These are phyloP conservation scores for Heliconius ethilla DNA, from an alignment of 2,888 invertebrate genomes.

Conservation along the genomic window DNA sequence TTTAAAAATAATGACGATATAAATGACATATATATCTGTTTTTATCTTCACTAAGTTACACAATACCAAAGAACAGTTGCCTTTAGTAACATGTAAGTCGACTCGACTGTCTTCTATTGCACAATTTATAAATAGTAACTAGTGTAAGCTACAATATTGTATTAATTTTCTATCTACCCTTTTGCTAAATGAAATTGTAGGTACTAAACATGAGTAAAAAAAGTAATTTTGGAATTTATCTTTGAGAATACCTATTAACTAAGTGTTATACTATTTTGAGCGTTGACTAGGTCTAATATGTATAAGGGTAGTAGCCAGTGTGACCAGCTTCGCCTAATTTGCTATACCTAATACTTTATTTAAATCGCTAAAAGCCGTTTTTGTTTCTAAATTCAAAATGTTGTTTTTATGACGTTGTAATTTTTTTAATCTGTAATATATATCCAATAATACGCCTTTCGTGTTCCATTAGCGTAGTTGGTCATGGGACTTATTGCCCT, in stretches of 20 bases:
- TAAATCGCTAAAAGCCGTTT: neutral
- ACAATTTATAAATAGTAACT: conserved; percentile 35
- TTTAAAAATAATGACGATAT: neutral
- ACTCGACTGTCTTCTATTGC: conserved; percentile 39
- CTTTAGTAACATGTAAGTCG: conserved; percentile 29
- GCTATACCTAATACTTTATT: neutral
- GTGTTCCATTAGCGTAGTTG: conserved; percentile 6
- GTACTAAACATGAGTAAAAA: conserved; percentile 36
- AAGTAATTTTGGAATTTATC: conserved; percentile 45
- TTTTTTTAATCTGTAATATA: neutral
- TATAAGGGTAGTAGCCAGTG: conserved; percentile 39
- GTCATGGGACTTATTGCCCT: conserved; percentile 12
- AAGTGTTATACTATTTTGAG: conserved; percentile 59
- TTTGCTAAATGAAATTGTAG: conserved; percentile 35
- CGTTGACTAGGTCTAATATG: conserved; percentile 67
- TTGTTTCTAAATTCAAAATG: neutral
- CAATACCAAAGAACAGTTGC: conserved; percentile 33
- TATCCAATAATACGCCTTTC: conserved; percentile 1
- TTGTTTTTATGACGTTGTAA: neutral
- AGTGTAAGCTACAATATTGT: conserved; percentile 37
- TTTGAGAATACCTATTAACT: conserved; percentile 43
- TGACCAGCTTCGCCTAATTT: neutral
- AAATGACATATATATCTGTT: neutral
- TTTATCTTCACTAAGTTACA: conserved; percentile 12
- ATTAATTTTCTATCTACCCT: conserved; percentile 39